Evolutionary conservation across 2,113 vertebrate genomes (phyloP).

Genomic region (Nerophis ophidion): DNA sequence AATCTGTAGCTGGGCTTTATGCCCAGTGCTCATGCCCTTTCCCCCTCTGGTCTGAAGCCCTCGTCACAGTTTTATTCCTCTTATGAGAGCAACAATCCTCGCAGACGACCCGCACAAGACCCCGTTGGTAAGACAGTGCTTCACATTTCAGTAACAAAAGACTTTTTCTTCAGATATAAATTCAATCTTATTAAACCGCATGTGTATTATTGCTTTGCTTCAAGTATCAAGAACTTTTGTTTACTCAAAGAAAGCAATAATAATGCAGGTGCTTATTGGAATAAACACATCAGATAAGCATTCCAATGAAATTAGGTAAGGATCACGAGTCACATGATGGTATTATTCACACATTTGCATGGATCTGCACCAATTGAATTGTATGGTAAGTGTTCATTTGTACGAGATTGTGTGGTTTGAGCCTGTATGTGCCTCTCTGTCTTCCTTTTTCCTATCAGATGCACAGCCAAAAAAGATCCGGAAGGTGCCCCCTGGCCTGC

Average conservation of each 20-base stretch:
- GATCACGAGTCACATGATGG: too few relatives aligned
- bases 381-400: conserved; percentile 8
- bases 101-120: conserved; percentile 80
- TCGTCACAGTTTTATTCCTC: conserved; percentile 80
- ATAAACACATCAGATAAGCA: conserved; percentile 19
- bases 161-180: not conserved
- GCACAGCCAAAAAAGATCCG: conserved; percentile 92
- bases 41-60: conserved; percentile 80
- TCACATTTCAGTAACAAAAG: not conserved
- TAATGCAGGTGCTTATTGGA: not conserved
- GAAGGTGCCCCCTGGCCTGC: conserved; percentile 92
- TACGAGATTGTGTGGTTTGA: conserved; percentile 11
- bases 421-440: too few relatives aligned
- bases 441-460: conserved; percentile 65
- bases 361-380: conserved; percentile 1
- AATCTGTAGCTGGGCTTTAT: conserved; percentile 77
- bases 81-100: conserved; percentile 66
- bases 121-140: conserved; percentile 75
- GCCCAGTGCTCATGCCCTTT: conserved; percentile 77
- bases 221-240: conserved; percentile 34
- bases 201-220: conserved; percentile 30
- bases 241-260: conserved; percentile 23
- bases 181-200: conserved; percentile 23
- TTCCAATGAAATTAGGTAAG: conserved; percentile 22
- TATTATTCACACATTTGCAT: conserved; percentile 14